These are phyloP conservation scores for Gymnoscopelus braueri DNA, from an alignment of 2,797 vertebrate species.

Conservation along the genomic window DNA sequence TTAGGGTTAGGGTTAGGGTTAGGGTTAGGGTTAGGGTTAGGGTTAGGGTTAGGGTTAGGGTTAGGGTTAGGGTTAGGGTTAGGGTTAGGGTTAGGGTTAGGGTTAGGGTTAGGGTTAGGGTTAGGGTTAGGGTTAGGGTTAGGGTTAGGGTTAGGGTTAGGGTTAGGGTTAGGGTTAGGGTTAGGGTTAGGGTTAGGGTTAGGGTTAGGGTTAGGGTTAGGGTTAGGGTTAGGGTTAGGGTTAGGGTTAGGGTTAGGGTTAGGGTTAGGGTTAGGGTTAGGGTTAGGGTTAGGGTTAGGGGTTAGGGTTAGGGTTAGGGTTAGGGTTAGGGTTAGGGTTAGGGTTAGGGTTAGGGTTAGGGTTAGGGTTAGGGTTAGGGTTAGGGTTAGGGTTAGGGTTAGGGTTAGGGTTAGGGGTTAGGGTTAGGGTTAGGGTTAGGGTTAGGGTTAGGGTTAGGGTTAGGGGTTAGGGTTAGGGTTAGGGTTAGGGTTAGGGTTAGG, in stretches of 20 bases:
- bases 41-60: not conserved
- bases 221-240: too few species aligned
- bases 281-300: slow-evolving; percentile 11
- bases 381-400: too few species aligned
- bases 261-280: slow-evolving; percentile 2
- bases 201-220: slow-evolving; percentile 11
- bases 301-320: slow-evolving; percentile 3
- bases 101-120: not conserved
- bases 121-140: not conserved
- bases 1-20: not conserved
- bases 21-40: not conserved
- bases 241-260: not conserved
- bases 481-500: too few species aligned
- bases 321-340: too few species aligned
- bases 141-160: not conserved
- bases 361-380: too few species aligned
- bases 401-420: too few species aligned
- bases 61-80: not conserved
- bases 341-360: too few species aligned
- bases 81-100: not conserved
- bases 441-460: too few species aligned
- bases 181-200: not conserved
- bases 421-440: too few species aligned
- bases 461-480: too few species aligned
- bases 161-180: not conserved